Evolutionary conservation across 92 coral and sea anemone genomes (phyloP), one percentile per base, ranked within the genome.

Genomic region (Pocillopora meandrina): DNA sequence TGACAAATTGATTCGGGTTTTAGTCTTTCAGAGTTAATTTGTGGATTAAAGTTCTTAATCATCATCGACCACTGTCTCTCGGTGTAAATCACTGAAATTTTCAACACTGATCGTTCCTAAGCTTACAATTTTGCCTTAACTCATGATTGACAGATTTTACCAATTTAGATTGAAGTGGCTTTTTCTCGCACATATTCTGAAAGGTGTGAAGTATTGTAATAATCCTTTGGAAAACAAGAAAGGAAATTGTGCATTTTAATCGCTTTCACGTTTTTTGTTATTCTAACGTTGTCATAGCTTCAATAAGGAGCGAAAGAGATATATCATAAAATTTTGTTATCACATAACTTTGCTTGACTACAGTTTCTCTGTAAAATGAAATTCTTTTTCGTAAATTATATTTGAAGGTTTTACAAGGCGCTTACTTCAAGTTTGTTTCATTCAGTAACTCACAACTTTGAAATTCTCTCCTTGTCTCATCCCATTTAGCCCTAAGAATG

Each of bases 181-280:
- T 0, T 56, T 23, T 74, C 49, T 19, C 49, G 9, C 42, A 21
- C 64, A 20, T 12, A 74, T 12, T 57, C 64, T 5, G 20, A 56
- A 12, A 56, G 64, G 59, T 55, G 9, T 56, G 13, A 2, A 17
- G 52, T 42, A 7, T 3, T 42, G 52, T 42, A 42, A 55, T 74
- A 49, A 63, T 35, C 62, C 56, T 62, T 77, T 26, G 26, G 61
- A 77, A 76, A 77, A 61, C 71, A 77, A 62, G 19, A 42, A 47
- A 77, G 35, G 31, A 33, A 60, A 33, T 56, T 5, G 6, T 61
- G 12, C n/a, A 77, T 77, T 77, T 63, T 47, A 77, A 77, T 77
- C 31, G 60, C 60, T 35, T n/a, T 19, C 33, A 3, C n/a, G 60
- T 13, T 2, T 2, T 70, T 9, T 70, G 9, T 70, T 70, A 15